Evolutionary conservation across 2,888 invertebrate species (phyloP), one percentile per base, ranked within the genome.

Genomic region (Drosophila crucigera): DNA sequence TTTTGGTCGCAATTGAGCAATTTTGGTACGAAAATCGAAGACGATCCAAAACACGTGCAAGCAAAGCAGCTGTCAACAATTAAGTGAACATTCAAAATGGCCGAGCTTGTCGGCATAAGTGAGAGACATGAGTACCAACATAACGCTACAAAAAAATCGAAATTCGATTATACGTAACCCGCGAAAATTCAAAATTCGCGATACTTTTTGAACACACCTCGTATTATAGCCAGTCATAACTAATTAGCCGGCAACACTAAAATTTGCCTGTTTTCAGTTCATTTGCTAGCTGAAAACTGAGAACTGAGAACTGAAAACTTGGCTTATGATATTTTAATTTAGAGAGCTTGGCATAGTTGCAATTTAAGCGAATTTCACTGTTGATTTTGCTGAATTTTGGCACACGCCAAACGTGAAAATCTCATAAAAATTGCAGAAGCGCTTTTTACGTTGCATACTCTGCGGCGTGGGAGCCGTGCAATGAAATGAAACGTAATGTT

Each of bases 401-500:
- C 76, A 74, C 72, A 56, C n/a, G 72, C 68, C 68, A 67, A 78
- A 77, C 31, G 70, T 56, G 63, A 70, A 73, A 75, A 76, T 65
- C 67, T 64, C 74, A 80, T 73, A n/a, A 64, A 74, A 83, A 82
- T 73, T 82, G 58, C 77, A 74, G 68, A 50, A 68, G 68, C 69
- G 59, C 64, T 49, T 77, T 70, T 64, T 39, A 6, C 63, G 41
- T 47, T 76, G 76, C 67, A 68, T 64, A 68, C 47, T 77, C 70
- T 74, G 70, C 54, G 82, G 82, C 63, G 49, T 43, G 43, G 31
- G 41, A 31, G 65, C 55, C n/a, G 35, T 39, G 55, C 52, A 64
- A 68, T 74, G 69, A 87, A 88, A 89, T 82, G 77, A 89, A 89
- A 84, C 73, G 78, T 67, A 87, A 85, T 87, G 80, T 73, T 65